Conservation (phyloP, 2,113 vertebrate genomes). For the Rhinolophus sinicus region DNA sequence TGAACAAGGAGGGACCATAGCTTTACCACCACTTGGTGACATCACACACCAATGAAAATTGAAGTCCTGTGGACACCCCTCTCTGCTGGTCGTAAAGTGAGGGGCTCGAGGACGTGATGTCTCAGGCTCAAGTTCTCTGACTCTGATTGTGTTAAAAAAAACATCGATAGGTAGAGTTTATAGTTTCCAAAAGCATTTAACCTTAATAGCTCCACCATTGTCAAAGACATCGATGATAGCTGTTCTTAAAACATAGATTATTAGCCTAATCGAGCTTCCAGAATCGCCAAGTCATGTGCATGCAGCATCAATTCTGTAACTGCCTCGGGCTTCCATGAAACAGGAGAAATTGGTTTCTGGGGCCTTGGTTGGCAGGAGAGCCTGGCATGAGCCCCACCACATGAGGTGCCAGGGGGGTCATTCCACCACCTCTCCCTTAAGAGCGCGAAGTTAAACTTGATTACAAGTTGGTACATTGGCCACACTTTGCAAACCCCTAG, state of each 20-base stretch:
- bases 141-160: not conserved
- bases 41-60: fast-evolving
- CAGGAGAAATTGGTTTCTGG: not conserved
- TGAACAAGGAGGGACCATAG: fast-evolving
- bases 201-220: not conserved
- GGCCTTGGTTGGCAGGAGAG: no score
- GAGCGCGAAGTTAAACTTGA: not conserved
- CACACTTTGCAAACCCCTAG: fast-evolving
- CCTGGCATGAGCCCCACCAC: fast-evolving
- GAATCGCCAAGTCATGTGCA: not conserved
- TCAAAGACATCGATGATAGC: not conserved
- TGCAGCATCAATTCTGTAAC: not conserved
- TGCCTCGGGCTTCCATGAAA: not conserved
- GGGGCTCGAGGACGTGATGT: not conserved
- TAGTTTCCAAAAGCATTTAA: constrained; percentile 24
- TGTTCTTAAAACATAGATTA: constrained; percentile 45
- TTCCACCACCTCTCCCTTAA: fast-evolving
- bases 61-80: fast-evolving
- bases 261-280: constrained; percentile 11
- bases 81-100: not conserved
- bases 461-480: not conserved
- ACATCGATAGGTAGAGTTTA: constrained; percentile 28
- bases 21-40: fast-evolving
- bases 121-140: not conserved
- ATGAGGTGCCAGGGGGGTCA: fast-evolving